These are phyloP conservation scores for Neotoxoptera formosana DNA, from an alignment of 1,140 invertebrate genomes.

Conservation along the genomic window DNA sequence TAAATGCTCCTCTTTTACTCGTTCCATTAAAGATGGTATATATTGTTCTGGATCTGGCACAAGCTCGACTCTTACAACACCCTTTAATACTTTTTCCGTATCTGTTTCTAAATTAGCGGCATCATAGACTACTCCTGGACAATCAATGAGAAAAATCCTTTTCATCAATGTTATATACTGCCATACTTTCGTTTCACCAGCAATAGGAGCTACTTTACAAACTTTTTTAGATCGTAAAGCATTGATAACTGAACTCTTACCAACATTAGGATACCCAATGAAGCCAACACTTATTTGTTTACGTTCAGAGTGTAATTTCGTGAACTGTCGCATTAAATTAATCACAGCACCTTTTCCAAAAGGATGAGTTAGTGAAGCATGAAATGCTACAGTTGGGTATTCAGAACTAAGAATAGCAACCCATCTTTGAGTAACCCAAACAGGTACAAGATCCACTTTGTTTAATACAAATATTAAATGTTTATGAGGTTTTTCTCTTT, in stretches of 20 bases:
- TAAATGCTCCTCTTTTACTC: constrained; percentile 91
- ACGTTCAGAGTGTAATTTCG: constrained; percentile 93
- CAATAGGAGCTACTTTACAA: constrained; percentile 98
- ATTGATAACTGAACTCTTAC: constrained; percentile 99
- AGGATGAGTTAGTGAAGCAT: constrained; percentile 96
- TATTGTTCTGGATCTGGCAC: constrained; percentile 96
- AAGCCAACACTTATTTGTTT: constrained; percentile 99
- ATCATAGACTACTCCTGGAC: constrained; percentile 98
- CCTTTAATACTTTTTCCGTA: constrained; percentile 95
- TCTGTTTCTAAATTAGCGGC: constrained; percentile 90
- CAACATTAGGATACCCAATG: constrained; percentile 99
- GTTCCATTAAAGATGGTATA: constrained; percentile 82
- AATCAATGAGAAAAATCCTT: constrained; percentile 97
- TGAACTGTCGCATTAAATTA: constrained; percentile 94
- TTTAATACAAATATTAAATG: constrained; percentile 95
- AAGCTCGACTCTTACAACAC: constrained; percentile 94
- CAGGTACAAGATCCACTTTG: constrained; percentile 94
- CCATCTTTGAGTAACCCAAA: constrained; percentile 97
- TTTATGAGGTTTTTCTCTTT: constrained; percentile 89
- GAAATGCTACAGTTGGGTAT: constrained; percentile 98
- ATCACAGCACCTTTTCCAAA: constrained; percentile 98
- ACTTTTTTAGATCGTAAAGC: constrained; percentile 93
- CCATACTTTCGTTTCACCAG: constrained; percentile 99
- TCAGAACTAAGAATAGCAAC: constrained; percentile 90
- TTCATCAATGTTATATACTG: constrained; percentile 99